These are phyloP conservation scores for Ctena decussata DNA, from an alignment of 2,888 invertebrate genomes.

Conservation along the genomic window DNA sequence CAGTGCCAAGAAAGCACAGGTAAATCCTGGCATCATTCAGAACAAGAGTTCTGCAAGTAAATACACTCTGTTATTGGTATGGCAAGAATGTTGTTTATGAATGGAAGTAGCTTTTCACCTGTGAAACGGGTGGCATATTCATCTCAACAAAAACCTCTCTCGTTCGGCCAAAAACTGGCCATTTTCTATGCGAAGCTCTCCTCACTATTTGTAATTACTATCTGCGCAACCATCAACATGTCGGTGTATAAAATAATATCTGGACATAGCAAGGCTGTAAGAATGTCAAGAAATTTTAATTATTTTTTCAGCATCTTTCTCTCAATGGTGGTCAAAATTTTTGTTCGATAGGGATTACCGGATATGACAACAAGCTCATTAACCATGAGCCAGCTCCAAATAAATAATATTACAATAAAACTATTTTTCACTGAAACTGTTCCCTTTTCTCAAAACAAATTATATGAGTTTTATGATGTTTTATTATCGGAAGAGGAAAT, in stretches of 20 bases:
- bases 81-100: conserved; percentile 1
- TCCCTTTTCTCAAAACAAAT: no score
- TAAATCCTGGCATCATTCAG: background rate
- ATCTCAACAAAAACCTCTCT: background rate
- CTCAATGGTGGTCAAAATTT: background rate
- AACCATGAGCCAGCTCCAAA: no score
- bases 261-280: background rate
- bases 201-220: background rate
- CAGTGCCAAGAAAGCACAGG: no score
- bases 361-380: background rate
- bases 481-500: background rate
- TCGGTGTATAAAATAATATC: background rate
- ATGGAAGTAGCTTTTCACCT: conserved; percentile 49
- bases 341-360: background rate
- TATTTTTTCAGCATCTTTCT: conserved; percentile 14
- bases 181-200: background rate
- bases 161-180: conserved; percentile 22
- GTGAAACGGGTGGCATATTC: conserved; percentile 69
- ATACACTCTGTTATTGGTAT: background rate
- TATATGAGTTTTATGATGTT: background rate
- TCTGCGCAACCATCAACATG: background rate
- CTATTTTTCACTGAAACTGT: background rate
- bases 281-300: background rate
- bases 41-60: background rate
- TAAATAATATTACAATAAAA: background rate